Evolutionary conservation across 2,113 vertebrate species (phyloP).

Genomic region (Marcusenius ussheri): DNA sequence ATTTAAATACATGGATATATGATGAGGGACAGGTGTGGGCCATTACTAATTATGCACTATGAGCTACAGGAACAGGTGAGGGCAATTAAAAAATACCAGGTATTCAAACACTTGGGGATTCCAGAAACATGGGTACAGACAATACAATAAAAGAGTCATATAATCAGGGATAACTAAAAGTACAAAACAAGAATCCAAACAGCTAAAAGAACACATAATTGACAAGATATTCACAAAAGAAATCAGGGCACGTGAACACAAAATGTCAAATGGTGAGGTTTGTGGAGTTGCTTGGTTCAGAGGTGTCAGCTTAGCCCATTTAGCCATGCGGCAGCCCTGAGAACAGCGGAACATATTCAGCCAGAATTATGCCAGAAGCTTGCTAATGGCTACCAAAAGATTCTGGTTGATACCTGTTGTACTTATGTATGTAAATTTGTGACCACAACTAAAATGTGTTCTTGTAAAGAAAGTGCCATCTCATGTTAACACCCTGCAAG

Average conservation of each 20-base stretch:
- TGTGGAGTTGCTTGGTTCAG: not conserved
- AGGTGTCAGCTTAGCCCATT: not conserved
- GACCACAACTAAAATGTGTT: no score
- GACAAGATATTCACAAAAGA: not conserved
- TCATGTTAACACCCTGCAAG: no score
- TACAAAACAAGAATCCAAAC: not conserved
- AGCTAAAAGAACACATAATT: not conserved
- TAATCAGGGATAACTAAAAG: not conserved
- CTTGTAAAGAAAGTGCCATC: no score
- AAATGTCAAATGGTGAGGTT: not conserved
- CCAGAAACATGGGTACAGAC: not conserved
- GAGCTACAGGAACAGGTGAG: not conserved
- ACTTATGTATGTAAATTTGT: no score
- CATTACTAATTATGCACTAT: no score
- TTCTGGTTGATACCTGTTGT: no score
- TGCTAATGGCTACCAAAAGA: no score
- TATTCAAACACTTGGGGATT: not conserved
- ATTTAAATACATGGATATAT: not conserved
- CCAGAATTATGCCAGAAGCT: no score
- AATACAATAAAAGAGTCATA: not conserved
- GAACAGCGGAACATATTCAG: not conserved
- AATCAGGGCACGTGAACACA: not conserved
- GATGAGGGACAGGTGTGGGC: not conserved
- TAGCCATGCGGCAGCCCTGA: not conserved
- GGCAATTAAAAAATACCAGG: not conserved